Percentiles rank a stretch among this genome's conserved stretches.
phyloP scores from a whole-genome alignment of 2,113 vertebrate genomes.

The Anhinga rufa region DNA sequence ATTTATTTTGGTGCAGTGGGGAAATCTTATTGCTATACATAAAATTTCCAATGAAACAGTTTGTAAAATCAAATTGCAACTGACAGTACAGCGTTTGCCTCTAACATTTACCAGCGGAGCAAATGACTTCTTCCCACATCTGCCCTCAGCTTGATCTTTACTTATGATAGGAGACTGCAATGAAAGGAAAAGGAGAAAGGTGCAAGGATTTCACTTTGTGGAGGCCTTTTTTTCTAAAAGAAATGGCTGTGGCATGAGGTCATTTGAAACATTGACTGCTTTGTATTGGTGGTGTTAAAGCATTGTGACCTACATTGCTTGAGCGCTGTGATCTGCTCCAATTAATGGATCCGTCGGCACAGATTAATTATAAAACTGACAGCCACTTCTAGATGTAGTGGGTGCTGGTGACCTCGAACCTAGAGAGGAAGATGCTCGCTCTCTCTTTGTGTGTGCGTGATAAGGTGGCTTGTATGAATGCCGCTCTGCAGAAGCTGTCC shows the following conservation, averaged over 20 bases:
- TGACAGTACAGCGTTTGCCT: conserved; percentile 42
- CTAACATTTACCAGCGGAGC: conserved; percentile 26
- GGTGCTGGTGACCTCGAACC: neutral
- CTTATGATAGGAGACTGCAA: neutral
- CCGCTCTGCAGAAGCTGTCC: neutral
- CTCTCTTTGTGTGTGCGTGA: neutral
- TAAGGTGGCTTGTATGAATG: neutral
- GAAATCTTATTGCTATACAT: conserved; percentile 36
- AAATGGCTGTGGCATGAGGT: neutral
- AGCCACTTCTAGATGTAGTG: neutral
- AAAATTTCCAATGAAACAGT: conserved; percentile 43
- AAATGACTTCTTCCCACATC: conserved; percentile 35
- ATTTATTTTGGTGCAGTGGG: conserved; percentile 29
- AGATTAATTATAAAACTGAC: conserved; percentile 35
- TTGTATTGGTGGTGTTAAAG: neutral
- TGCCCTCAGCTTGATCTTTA: neutral
- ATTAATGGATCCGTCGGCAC: conserved; percentile 16
- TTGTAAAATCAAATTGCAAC: conserved; percentile 58
- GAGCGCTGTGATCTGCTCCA: neutral
- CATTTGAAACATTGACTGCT: neutral
- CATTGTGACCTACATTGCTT: conserved; percentile 5
- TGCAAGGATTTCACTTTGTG: neutral
- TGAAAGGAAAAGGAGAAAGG: neutral
- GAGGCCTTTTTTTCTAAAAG: neutral
- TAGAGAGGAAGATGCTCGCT: neutral